Conservation (phyloP, 2,797 vertebrate species). For the Microctenopoma lineatum region DNA sequence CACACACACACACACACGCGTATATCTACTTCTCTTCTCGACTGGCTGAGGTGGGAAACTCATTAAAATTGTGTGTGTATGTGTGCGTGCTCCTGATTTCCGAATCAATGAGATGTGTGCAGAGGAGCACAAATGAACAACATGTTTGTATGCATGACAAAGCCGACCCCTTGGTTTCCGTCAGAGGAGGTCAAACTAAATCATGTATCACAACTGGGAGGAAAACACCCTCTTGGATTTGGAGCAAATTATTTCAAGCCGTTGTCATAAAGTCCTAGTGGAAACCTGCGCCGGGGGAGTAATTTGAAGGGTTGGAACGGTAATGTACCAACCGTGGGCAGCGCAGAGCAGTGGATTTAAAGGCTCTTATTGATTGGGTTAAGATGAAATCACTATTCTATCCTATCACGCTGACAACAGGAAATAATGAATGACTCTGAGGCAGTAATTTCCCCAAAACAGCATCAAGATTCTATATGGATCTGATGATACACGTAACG, state of each 20-base stretch:
- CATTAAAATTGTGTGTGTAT: conserved; percentile 73
- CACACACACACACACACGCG: conserved; percentile 18
- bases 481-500: background rate
- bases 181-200: conserved; percentile 56
- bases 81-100: conserved; percentile 51
- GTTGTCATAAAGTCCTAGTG: conserved; percentile 34
- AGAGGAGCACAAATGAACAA: conserved; percentile 63
- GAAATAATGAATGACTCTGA: background rate
- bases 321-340: conserved; percentile 24
- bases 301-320: conserved; percentile 32
- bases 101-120: conserved; percentile 63
- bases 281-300: conserved; percentile 29
- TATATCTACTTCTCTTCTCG: conserved; percentile 21
- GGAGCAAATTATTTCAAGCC: conserved; percentile 52
- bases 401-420: background rate
- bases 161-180: conserved; percentile 31
- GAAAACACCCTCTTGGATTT: conserved; percentile 48
- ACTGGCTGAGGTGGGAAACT: conserved; percentile 68
- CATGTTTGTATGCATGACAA: conserved; percentile 68
- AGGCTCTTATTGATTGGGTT: background rate
- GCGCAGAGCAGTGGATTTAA: background rate
- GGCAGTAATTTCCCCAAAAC: too few relatives aligned
- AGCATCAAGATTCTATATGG: background rate
- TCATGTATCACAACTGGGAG: conserved; percentile 43
- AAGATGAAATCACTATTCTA: background rate